phyloP scores from a whole-genome alignment of 2,113 vertebrate genomes.

The Verasper variegatus region DNA sequence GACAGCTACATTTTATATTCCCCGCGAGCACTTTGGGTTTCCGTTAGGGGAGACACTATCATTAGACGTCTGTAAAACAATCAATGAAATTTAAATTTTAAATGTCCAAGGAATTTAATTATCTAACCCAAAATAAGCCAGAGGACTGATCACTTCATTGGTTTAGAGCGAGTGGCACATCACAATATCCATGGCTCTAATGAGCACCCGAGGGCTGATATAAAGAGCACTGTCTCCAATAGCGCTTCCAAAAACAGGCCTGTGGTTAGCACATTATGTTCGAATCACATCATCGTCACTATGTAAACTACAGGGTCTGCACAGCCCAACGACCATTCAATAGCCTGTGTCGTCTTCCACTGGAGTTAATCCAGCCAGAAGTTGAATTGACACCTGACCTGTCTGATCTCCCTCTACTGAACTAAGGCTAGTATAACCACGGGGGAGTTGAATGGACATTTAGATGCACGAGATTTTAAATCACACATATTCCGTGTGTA shows the following conservation, averaged over 20 bases:
- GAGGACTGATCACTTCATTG: conserved; percentile 60
- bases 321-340: neutral
- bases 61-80: conserved; percentile 26
- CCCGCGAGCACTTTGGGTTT: too few relatives aligned
- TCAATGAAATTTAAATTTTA: conserved; percentile 36
- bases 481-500: neutral
- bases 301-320: neutral
- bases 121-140: conserved; percentile 50
- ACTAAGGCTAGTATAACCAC: conserved; percentile 7
- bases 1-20: neutral
- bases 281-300: conserved; percentile 5
- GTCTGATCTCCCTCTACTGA: conserved; percentile 27
- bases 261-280: conserved; percentile 11
- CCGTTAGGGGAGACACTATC: neutral
- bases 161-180: conserved; percentile 48
- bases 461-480: conserved; percentile 11
- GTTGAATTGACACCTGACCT: conserved; percentile 39
- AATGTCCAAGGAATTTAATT: conserved; percentile 59
- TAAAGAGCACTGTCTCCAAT: conserved; percentile 43
- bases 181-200: conserved; percentile 61
- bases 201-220: conserved; percentile 61
- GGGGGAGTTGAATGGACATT: conserved; percentile 1
- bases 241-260: conserved; percentile 35
- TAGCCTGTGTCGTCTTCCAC: conserved; percentile 35
- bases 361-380: conserved; percentile 26